Evolutionary conservation across 1,140 invertebrate species (phyloP), one percentile per base, ranked within the genome.

Genomic region (Ceratina calcarata): DNA sequence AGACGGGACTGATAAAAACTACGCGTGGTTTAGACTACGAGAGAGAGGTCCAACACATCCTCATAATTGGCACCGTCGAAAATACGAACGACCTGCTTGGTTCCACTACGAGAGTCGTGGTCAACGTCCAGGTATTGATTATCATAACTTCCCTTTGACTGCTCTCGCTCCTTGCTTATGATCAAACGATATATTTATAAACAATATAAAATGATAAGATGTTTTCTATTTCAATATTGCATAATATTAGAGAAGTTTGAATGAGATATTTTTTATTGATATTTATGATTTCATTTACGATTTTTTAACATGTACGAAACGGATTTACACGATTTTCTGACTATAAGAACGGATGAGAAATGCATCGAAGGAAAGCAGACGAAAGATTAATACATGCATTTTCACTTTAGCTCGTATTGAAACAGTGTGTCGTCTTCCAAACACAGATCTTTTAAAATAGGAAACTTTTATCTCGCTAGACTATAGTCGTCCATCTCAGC

Each of bases 21-120:
- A 90, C 95, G 0, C 93, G 95, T 57, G 95, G 96, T 6, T 91
- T 98, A 55, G 97, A 98, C 90, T 97, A 96, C 81, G 97, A 98
- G 87, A 94, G 93, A 75, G 95, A 96, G 45, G 95, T 93, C 60
- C 94, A 96, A 65, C 95, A 98, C 86, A 95, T 96, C 60, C 91
- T 98, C 0, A 93, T 96, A 15, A 94, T 98, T 13, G 97, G 97
- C 10, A 97, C 97, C 4, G 92, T 96, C 73, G 97, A 98, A 91
- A 97, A 98, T 89, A 94, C 93, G 83, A 94, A 94, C 16, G 94
- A 95, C 62, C 93, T 94, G 0, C 94, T 95, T 0, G 96, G 96
- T 2, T 95, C 96, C 24, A 97, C 96, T 0, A 96, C 96, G 0
- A 95, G 94, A 74, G 95, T 98, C 1, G 94, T 96, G 69, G 94